phyloP scores from a whole-genome alignment of 2,797 vertebrate genomes.

The Tenualosa ilisha region DNA sequence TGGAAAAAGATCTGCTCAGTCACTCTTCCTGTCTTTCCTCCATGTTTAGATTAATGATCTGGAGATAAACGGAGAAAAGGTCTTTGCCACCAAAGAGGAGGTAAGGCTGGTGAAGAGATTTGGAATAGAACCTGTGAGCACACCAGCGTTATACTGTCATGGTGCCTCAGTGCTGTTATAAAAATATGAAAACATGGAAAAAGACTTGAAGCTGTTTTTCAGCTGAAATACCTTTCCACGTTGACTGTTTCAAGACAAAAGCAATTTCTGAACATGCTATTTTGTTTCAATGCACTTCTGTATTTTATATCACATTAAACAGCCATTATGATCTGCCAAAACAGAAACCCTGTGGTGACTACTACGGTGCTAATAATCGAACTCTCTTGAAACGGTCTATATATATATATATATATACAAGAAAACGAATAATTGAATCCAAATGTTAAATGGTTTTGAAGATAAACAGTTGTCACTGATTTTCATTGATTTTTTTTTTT shows the following conservation, averaged over 20 bases:
- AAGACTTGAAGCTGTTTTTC: no score
- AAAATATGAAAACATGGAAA: neutral
- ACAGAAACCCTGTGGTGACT: no score
- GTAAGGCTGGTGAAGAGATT: conserved; percentile 52
- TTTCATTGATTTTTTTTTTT: neutral
- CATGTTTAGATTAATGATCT: conserved; percentile 65
- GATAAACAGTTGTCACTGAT: neutral
- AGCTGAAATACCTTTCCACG: no score
- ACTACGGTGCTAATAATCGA: no score
- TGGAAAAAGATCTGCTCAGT: neutral
- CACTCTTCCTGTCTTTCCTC: neutral
- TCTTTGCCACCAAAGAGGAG: conserved; percentile 69
- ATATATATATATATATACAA: no score
- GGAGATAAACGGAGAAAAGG: conserved; percentile 66
- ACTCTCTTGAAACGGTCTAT: no score
- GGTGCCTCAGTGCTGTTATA: neutral
- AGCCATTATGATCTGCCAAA: no score
- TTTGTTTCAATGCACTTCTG: no score
- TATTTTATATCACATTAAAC: no score
- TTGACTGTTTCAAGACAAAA: neutral
- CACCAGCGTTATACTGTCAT: neutral
- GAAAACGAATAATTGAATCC: no score
- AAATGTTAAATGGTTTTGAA: no score
- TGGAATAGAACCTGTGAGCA: neutral
- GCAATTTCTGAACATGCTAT: neutral